Base-by-base conservation (phyloP, 1,140 invertebrate species). In the Meloidogyne exigua region DNA sequence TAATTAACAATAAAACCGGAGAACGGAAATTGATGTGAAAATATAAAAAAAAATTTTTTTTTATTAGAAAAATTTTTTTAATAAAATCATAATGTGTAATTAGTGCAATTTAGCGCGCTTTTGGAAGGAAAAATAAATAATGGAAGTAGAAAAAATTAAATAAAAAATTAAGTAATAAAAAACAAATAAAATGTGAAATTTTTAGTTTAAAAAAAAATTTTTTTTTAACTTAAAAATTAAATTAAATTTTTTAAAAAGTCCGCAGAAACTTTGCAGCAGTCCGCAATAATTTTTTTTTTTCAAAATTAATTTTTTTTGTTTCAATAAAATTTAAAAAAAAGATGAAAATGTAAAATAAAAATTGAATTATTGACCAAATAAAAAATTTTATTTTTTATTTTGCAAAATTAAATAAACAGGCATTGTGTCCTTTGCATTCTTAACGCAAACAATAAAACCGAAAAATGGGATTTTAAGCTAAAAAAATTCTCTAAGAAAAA, bases 321-420 rank as follows among this genome's bases (percentile, higher is more conserved):
- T 32, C 7, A 3, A 3, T 32, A 3, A 32, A 32, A 32, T 32
- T 32, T 32, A 23, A 49, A 18, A 3, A 23, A 28, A 36, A n/a
- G 15, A 28, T 67, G 13, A 25, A 13, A 65, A 18, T 67, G 15
- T 66, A 66, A n/a, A 67, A 67, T 67, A 67, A 67, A 26, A 67
- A 21, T 67, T 9, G 21, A 67, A 67, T 18, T 21, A 32, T 26
- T 67, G 66, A 4, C 49, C 18, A 57, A 57, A 57, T n/a, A 57
- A n/a, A 57, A 57, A 57, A 49, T n/a, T n/a, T n/a, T n/a, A 57
- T n/a, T n/a, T 57, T 57, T n/a, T 57, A 12, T 12, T n/a, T 57
- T n/a, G 11, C 3, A 57, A n/a, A n/a, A n/a, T n/a, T n/a, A n/a
- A n/a, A n/a, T n/a, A n/a, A n/a, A n/a, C n/a, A n/a, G n/a, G 13